Conservation (phyloP, 2,113 vertebrate genomes). For the Periophthalmodon schlosseri region DNA sequence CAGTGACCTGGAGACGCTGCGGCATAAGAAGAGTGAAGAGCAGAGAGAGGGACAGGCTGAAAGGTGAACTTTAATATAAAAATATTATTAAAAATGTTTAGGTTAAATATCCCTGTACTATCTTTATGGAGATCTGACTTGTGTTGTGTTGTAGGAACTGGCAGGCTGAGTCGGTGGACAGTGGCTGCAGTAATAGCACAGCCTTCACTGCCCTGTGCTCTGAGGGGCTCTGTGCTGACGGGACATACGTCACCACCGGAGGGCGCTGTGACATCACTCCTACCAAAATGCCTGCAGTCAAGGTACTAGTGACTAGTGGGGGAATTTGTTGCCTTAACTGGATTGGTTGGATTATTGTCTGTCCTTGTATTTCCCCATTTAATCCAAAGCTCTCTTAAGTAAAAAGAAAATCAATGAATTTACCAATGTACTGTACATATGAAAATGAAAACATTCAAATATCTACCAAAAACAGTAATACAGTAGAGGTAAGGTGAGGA, state of each 20-base stretch:
- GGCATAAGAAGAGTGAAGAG: constrained; percentile 86
- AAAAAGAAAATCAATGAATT: too few species aligned
- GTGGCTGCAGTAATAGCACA: constrained; percentile 92
- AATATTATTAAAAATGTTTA: background rate
- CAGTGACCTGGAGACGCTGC: constrained; percentile 81
- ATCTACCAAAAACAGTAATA: too few species aligned
- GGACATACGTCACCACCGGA: constrained; percentile 74
- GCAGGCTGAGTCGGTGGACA: constrained; percentile 96
- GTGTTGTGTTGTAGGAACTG: constrained; percentile 81
- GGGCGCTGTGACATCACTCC: constrained; percentile 77
- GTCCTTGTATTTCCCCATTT: too few species aligned
- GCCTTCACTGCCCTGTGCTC: constrained; percentile 81
- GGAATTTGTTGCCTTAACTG: too few species aligned
- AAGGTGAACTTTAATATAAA: constrained; percentile 72
- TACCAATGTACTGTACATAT: too few species aligned
- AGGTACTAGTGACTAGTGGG: constrained; percentile 71
- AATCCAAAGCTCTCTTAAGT: too few species aligned
- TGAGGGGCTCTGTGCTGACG: constrained; percentile 80
- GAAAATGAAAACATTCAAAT: too few species aligned
- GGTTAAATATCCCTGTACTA: background rate
- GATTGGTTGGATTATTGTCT: too few species aligned
- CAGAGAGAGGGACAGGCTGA: constrained; percentile 84
- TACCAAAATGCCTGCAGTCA: constrained; percentile 71
- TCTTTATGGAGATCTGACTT: background rate
- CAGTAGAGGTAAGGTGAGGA: too few species aligned